Base-by-base conservation (phyloP, 2,113 vertebrate species). In the Cinclus mexicanus region DNA sequence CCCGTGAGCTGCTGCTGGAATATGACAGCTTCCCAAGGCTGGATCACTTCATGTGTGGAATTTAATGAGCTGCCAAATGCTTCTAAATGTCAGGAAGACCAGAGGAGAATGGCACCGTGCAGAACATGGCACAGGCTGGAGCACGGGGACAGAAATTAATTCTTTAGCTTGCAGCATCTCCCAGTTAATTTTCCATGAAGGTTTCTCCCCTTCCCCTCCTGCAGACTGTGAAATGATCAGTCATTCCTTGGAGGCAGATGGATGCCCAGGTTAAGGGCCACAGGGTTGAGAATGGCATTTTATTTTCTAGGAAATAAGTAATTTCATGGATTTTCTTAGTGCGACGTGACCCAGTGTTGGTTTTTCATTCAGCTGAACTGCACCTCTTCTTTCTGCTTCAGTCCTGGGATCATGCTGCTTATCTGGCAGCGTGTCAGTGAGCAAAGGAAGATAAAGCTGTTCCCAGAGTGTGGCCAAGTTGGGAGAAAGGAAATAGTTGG, bases 111-210 rank as follows among this genome's bases (percentile, higher is more conserved):
- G 49, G 46, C 42, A 26, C 16, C 2, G 9, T 13, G 65, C 57
- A 60, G 86, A 87, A 33, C 44, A 4, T 14, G 76, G 53, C 60
- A 41, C 19, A 57, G 90, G 33, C 52, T 79, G 80, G 71, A 80
- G 37, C 1, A 2, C 14, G 17, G 12, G 52, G 71, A 24, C 42
- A 46, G 70, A 50, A 87, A 83, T 80, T 21, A 64, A 22, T 71
- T 77, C 92, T 64, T 84, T 80, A 74, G 89, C 71, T 91, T 14
- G n/a, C 61, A 57, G 74, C 82, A 24, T 60, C 81, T 89, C 63
- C 67, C 65, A 8, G 83, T 94, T 95, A 90, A 95, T 95, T 96
- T 94, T 82, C 94, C 63, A 10, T 82, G 78, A 83, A 91, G 65
- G 63, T 83, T 94, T 87, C 63, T 85, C 53, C 75, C 57, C 17